Conservation (phyloP, 2,888 invertebrate genomes). For the Falcaria lacertinaria region DNA sequence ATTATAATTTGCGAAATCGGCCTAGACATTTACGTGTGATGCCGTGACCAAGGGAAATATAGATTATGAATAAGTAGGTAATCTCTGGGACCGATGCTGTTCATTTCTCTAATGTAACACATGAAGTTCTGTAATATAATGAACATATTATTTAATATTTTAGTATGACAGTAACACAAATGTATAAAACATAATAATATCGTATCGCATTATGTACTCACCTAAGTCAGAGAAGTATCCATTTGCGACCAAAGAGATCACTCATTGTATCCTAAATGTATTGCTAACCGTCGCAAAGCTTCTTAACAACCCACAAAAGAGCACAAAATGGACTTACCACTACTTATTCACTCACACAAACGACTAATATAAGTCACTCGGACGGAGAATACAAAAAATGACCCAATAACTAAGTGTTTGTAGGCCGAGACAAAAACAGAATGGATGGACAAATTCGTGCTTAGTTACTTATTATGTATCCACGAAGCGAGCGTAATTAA, state of each 20-base stretch:
- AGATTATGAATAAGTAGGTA: too few relatives aligned
- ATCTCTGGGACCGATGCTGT: too few relatives aligned
- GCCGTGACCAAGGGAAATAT: too few relatives aligned
- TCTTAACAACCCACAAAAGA: conserved; percentile 44
- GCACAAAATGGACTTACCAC: conserved; percentile 52
- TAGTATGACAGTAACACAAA: too few relatives aligned
- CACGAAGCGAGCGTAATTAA: conserved; percentile 60
- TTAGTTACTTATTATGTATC: conserved; percentile 73
- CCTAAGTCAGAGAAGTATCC: not conserved
- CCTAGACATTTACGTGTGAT: too few relatives aligned
- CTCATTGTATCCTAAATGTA: conserved; percentile 21
- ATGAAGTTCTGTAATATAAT: too few relatives aligned
- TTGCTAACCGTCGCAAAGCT: conserved; percentile 45
- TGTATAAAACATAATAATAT: conserved; percentile 1
- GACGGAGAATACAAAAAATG: conserved; percentile 48
- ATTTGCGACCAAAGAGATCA: not conserved
- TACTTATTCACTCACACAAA: conserved; percentile 56
- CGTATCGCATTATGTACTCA: conserved; percentile 1
- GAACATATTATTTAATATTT: too few relatives aligned
- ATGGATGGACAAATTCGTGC: conserved; percentile 70
- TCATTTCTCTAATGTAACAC: too few relatives aligned
- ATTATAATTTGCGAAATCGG: too few relatives aligned
- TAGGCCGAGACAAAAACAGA: conserved; percentile 59
- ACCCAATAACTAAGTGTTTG: conserved; percentile 61
- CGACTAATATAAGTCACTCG: conserved; percentile 58